Evolutionary conservation across 2,113 vertebrate species (phyloP).

Genomic region (Limnothrissa miodon): DNA sequence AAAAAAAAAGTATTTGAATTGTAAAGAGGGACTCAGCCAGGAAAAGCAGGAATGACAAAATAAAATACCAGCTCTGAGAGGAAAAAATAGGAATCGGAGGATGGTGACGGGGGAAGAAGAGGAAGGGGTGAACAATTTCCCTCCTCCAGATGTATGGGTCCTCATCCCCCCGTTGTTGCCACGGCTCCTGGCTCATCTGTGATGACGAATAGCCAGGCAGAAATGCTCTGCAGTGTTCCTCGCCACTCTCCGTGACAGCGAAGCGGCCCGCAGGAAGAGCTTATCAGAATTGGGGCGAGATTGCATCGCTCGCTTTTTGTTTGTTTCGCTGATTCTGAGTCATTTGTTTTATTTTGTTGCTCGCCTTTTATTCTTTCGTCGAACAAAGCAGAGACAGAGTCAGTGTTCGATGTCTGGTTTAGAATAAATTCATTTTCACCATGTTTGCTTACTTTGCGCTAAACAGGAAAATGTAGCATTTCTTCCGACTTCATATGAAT

Average conservation of each 20-base stretch:
- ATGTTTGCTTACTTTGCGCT: constrained; percentile 60
- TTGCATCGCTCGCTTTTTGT: constrained; percentile 43
- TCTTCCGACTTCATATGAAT: constrained; percentile 56
- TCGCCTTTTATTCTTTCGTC: constrained; percentile 59
- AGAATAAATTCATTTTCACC: constrained; percentile 39
- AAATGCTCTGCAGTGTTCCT: constrained; percentile 55
- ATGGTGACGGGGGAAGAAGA: constrained; percentile 33
- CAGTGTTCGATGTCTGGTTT: not conserved
- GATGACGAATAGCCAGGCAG: constrained; percentile 42
- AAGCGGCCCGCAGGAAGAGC: constrained; percentile 56
- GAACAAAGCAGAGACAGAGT: constrained; percentile 60
- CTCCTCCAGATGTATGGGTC: constrained; percentile 30
- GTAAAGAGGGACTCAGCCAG: constrained; percentile 48
- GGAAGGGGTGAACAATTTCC: constrained; percentile 47
- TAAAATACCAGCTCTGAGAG: constrained; percentile 52
- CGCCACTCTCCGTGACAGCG: constrained; percentile 53
- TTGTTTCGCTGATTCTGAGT: constrained; percentile 60
- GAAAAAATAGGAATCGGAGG: constrained; percentile 65
- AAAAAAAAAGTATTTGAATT: constrained; percentile 64
- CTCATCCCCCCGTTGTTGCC: not conserved
- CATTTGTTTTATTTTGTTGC: constrained; percentile 66
- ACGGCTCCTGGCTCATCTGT: not conserved
- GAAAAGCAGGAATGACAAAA: constrained; percentile 59
- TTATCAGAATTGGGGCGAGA: constrained; percentile 54
- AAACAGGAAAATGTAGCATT: constrained; percentile 68